Conservation (phyloP, 2,797 vertebrate species). For the Okamejei kenojei region DNA sequence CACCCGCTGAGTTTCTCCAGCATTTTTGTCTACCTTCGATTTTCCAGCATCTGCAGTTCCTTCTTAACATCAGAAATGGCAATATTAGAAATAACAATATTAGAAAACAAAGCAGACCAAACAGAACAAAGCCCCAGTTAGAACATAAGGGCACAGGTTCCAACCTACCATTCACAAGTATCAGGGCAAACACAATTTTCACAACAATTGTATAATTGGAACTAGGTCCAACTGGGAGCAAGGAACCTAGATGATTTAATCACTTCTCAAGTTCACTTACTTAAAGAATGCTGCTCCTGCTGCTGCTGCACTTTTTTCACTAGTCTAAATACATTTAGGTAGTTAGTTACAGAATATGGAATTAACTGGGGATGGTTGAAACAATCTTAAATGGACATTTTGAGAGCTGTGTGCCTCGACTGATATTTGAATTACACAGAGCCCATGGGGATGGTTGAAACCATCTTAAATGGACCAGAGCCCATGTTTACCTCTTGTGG, state of each 20-base stretch:
- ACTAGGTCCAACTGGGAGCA: not conserved
- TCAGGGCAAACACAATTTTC: not conserved
- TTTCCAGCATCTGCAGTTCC: too few species aligned
- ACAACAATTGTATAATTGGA: too few species aligned
- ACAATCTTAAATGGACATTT: not conserved
- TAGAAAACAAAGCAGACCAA: too few species aligned
- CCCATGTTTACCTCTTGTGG: slow-evolving; percentile 65
- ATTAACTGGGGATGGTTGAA: not conserved
- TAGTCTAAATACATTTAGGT: not conserved
- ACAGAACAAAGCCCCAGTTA: not conserved
- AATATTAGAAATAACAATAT: too few species aligned
- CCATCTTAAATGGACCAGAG: too few species aligned
- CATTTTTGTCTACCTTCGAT: too few species aligned
- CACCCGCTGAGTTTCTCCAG: too few species aligned
- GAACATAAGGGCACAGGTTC: not conserved
- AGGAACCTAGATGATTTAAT: not conserved
- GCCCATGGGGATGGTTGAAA: too few species aligned
- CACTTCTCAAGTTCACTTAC: not conserved
- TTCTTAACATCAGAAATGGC: too few species aligned
- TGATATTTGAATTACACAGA: too few species aligned
- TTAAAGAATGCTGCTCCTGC: not conserved
- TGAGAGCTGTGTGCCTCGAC: not conserved
- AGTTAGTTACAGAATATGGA: not conserved
- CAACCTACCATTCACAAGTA: not conserved
- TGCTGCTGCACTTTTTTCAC: not conserved